These are phyloP conservation scores for Ptiloglossa arizonensis DNA, from an alignment of 1,140 invertebrate genomes.

Conservation along the genomic window DNA sequence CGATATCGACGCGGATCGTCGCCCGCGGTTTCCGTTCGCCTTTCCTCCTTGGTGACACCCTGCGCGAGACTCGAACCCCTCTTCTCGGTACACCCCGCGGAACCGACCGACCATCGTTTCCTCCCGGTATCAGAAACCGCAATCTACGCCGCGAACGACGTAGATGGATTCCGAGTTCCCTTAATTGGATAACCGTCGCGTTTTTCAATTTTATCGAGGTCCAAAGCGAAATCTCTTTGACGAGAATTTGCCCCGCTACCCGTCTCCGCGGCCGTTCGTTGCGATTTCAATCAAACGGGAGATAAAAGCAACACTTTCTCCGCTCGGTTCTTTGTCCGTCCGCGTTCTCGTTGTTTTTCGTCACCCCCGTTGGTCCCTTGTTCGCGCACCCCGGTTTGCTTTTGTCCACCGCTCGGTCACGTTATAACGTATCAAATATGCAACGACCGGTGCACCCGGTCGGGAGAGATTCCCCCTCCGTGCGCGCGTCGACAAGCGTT, in stretches of 20 bases:
- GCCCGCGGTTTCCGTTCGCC: too few species aligned
- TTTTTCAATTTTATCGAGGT: conserved; percentile 53
- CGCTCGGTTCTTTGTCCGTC: background rate
- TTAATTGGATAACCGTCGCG: conserved; percentile 56
- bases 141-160: conserved; percentile 51
- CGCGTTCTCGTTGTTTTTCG: background rate
- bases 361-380: background rate
- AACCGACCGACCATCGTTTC: conserved; percentile 14
- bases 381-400: background rate
- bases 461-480: background rate
- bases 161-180: conserved; percentile 47
- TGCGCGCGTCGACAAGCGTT: conserved; percentile 8
- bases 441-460: background rate
- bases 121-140: conserved; percentile 47
- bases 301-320: conserved; percentile 41
- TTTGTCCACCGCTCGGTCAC: background rate
- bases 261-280: conserved; percentile 22
- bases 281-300: conserved; percentile 44
- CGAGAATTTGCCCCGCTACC: conserved; percentile 10
- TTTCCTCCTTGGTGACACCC: too few species aligned
- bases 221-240: conserved; percentile 43
- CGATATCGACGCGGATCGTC: background rate
- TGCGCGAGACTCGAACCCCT: background rate
- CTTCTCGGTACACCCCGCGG: too few species aligned
- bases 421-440: conserved; percentile 36